Conservation (phyloP, 2,888 invertebrate species). For the Rhagonycha fulva region DNA sequence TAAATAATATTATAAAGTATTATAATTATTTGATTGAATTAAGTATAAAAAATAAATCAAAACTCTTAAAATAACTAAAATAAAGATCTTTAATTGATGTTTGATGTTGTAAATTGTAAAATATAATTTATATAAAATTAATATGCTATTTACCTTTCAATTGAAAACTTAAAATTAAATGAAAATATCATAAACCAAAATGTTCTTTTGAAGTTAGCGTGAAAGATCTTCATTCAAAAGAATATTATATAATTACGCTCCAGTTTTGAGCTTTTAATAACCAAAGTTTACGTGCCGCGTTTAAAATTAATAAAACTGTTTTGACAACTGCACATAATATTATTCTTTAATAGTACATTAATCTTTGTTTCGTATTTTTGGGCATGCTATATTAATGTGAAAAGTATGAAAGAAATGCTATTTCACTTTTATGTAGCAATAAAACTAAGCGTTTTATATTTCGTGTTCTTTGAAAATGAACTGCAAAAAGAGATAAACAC, state of each 20-base stretch:
- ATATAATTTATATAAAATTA: no score
- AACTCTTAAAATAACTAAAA: no score
- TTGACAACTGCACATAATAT: not conserved
- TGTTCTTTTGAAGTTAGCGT: not conserved
- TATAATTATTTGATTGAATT: not conserved
- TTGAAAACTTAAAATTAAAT: not conserved
- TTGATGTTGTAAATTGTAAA: no score
- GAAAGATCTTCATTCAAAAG: not conserved
- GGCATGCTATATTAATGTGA: not conserved
- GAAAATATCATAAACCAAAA: not conserved
- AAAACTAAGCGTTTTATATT: not conserved
- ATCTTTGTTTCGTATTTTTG: not conserved
- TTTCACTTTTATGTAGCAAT: not conserved
- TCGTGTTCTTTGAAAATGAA: not conserved
- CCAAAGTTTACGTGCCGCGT: no score
- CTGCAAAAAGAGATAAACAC: not conserved
- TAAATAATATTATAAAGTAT: no score
- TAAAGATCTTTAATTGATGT: no score
- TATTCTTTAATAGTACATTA: not conserved
- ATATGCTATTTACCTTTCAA: not conserved
- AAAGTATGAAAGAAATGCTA: not conserved
- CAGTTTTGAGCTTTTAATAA: no score
- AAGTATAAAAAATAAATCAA: not conserved
- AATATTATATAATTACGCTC: not conserved
- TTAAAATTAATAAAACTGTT: not conserved